Base-by-base conservation (phyloP, 2,888 invertebrate genomes). In the Pedicia rivosa region DNA sequence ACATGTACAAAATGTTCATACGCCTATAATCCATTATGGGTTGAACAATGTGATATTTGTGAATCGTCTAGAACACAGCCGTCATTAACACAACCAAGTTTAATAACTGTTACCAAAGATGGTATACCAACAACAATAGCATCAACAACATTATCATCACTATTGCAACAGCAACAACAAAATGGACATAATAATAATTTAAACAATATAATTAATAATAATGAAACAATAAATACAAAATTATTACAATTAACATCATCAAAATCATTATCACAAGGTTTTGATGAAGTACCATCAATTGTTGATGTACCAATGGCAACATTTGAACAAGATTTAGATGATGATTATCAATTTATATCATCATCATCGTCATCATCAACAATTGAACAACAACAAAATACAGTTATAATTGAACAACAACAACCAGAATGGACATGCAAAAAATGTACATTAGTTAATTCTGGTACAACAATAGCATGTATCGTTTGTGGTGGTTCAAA, bases 401-500 rank as follows among this genome's bases (percentile, higher is more conserved):
- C n/a, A n/a, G n/a, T n/a, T n/a, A n/a, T n/a, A n/a, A n/a, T n/a
- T n/a, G n/a, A n/a, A n/a, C n/a, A n/a, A n/a, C n/a, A n/a, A n/a
- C n/a, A n/a, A n/a, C 64, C 61, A 44, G 65, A 72, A 42, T 92
- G 91, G 91, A 73, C 82, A 10, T 92, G 91, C 56, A 71, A 73
- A 43, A 82, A 86, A 47, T 92, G 92, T 55, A 91, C 91, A 2
- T 64, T 90, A 40, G 70, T 86, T 16, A 92, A 92, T 60, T 72
- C 77, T 13, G 65, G 69, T 0, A 63, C 69, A 15, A 72, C 75
- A 1, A 66, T 72, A 41, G 76, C 77, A 0, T 92, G 92, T 56
- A 78, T 80, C 9, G 87, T 84, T 0, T 92, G 92, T 56, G 83
- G 83, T 27, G 83, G 83, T n/a, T 79, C 83, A 1, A 77, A 79